Evolutionary conservation across 53 echinoderm and acorn worm species (phyloP).

Genomic region (Patiria pectinifera): DNA sequence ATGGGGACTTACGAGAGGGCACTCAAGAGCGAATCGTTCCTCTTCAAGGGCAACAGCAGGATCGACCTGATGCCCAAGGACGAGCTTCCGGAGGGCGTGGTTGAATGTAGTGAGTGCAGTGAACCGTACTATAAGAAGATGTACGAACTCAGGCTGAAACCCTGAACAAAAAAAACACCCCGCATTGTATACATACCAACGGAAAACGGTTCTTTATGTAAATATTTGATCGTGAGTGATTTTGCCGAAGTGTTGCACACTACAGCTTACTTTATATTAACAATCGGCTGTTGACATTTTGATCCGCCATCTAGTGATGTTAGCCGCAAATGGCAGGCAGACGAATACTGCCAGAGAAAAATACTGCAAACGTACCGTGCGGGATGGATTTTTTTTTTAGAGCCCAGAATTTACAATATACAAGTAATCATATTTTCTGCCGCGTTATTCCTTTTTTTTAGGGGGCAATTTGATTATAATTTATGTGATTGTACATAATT

Average conservation of each 20-base stretch:
- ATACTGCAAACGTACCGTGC: no score
- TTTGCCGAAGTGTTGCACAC: background rate
- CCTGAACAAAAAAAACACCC: conserved; percentile 27
- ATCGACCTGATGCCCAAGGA: conserved; percentile 23
- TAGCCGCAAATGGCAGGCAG: background rate
- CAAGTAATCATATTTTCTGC: no score
- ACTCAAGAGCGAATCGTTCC: conserved; percentile 68
- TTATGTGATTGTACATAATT: no score
- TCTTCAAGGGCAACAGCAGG: conserved; percentile 16
- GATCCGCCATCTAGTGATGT: background rate
- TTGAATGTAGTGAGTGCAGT: conserved; percentile 60
- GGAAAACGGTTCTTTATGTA: background rate
- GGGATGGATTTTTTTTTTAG: no score
- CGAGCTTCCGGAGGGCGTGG: conserved; percentile 68
- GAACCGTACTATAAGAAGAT: conserved; percentile 71
- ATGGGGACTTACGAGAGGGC: conserved; percentile 71
- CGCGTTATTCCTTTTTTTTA: no score
- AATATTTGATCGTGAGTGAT: background rate
- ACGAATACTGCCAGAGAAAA: no score
- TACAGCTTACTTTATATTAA: no score
- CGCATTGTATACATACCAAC: background rate
- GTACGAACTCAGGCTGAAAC: conserved; percentile 72
- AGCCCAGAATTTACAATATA: no score
- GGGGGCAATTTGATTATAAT: no score
- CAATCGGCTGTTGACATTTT: background rate